Percentiles rank a stretch among this genome's conserved stretches.
phyloP scores from a whole-genome alignment of 1,140 invertebrate species.

The Euura lappo region DNA sequence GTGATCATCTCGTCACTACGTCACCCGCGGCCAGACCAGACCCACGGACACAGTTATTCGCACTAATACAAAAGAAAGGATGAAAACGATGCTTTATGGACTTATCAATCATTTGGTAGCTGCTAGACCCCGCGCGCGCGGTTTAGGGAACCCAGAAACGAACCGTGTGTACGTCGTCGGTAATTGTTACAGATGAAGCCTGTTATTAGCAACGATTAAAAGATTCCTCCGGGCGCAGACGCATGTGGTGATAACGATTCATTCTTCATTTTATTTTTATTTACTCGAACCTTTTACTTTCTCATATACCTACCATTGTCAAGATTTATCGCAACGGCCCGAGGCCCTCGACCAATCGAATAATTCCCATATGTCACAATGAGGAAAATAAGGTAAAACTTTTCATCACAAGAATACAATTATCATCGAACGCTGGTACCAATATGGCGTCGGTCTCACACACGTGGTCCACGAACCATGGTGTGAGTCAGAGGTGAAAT shows the following conservation, averaged over 20 bases:
- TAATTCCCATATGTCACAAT: neutral
- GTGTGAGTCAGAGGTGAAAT: conserved; percentile 51
- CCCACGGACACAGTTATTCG: neutral
- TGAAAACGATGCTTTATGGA: conserved; percentile 49
- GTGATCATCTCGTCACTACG: conserved; percentile 61
- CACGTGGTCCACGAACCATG: conserved; percentile 28
- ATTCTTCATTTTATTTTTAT: neutral
- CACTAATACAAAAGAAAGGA: neutral
- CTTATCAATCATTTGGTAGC: conserved; percentile 62
- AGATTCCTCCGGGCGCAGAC: conserved; percentile 46
- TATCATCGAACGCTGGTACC: conserved; percentile 1
- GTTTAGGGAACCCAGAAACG: conserved; percentile 29
- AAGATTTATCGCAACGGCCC: conserved; percentile 1
- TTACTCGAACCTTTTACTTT: neutral
- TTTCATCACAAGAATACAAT: too few relatives aligned
- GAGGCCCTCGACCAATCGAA: neutral
- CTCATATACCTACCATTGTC: neutral
- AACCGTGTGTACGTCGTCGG: conserved; percentile 23
- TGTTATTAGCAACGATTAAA: conserved; percentile 61
- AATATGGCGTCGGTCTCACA: conserved; percentile 22
- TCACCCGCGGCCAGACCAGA: conserved; percentile 51
- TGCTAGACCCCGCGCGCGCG: conserved; percentile 4
- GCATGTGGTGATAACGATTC: conserved; percentile 3
- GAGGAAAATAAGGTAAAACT: too few relatives aligned
- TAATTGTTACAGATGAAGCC: conserved; percentile 42